Evolutionary conservation across 2,113 vertebrate genomes (phyloP).

Genomic region (Mesitornis unicolor): DNA sequence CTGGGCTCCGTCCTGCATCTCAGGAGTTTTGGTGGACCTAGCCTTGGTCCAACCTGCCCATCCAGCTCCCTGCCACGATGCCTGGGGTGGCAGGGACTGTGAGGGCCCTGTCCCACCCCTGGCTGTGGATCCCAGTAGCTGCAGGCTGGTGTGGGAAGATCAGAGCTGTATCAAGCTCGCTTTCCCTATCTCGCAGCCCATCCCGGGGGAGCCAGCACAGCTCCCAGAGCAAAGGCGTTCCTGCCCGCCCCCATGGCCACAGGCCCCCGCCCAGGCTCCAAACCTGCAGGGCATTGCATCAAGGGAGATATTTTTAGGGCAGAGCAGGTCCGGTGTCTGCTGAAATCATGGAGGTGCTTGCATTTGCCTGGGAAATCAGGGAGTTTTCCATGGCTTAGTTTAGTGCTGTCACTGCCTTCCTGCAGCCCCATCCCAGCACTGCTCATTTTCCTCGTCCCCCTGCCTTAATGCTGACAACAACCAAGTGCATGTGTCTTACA

Average conservation of each 20-base stretch:
- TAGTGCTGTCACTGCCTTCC: background rate
- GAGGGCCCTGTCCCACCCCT: background rate
- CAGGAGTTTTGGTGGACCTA: background rate
- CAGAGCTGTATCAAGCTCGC: background rate
- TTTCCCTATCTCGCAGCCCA: background rate
- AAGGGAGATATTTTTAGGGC: background rate
- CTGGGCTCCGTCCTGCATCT: rapidly evolving
- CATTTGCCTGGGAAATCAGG: background rate
- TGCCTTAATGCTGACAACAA: too few relatives aligned
- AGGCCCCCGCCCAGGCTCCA: background rate
- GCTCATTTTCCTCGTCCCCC: background rate
- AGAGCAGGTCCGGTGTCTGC: background rate
- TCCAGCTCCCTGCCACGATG: background rate
- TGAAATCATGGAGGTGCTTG: background rate
- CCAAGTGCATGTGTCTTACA: background rate
- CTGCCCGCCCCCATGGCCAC: background rate
- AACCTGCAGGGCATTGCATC: background rate
- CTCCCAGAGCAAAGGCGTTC: background rate
- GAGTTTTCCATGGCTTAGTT: background rate
- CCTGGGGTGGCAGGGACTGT: background rate
- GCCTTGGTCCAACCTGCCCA: background rate
- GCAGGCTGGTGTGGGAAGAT: background rate
- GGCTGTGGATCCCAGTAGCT: background rate
- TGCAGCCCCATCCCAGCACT: background rate
- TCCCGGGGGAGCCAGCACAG: background rate